Evolutionary conservation across 2,113 vertebrate species (phyloP).

Genomic region (Dicentrarchus labrax): DNA sequence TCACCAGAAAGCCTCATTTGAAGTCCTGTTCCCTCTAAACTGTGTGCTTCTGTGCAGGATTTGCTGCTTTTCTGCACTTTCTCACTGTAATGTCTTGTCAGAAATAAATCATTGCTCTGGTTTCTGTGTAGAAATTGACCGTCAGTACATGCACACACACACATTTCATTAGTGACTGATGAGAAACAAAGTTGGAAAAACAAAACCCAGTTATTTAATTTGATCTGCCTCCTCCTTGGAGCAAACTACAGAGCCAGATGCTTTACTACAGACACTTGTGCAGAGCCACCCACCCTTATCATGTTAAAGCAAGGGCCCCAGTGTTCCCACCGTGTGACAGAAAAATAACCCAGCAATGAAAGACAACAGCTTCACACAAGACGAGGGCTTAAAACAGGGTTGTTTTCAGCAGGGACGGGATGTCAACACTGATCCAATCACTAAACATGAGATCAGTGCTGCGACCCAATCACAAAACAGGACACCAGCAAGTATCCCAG

Average conservation of each 20-base stretch:
- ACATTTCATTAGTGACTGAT: conserved; percentile 16
- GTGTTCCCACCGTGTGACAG: conserved; percentile 18
- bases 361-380: conserved; percentile 30
- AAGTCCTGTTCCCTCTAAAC: conserved; percentile 7
- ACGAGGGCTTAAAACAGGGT: conserved; percentile 51
- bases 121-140: conserved; percentile 23
- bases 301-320: neutral
- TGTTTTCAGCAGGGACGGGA: conserved; percentile 45
- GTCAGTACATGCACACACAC: conserved; percentile 11
- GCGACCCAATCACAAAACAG: conserved; percentile 72
- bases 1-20: conserved; percentile 3
- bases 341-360: neutral
- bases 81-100: neutral
- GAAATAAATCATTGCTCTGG: conserved; percentile 4
- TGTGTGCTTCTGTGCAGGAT: conserved; percentile 36
- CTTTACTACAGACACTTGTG: conserved; percentile 16
- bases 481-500: conserved; percentile 60
- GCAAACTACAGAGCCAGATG: neutral
- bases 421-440: conserved; percentile 68
- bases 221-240: neutral
- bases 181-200: conserved; percentile 7
- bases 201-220: neutral
- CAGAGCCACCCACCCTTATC: conserved; percentile 13
- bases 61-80: conserved; percentile 32
- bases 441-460: conserved; percentile 66